phyloP scores from a whole-genome alignment of 92 coral and sea anemone genomes.

The Umimayanthus kanabou region DNA sequence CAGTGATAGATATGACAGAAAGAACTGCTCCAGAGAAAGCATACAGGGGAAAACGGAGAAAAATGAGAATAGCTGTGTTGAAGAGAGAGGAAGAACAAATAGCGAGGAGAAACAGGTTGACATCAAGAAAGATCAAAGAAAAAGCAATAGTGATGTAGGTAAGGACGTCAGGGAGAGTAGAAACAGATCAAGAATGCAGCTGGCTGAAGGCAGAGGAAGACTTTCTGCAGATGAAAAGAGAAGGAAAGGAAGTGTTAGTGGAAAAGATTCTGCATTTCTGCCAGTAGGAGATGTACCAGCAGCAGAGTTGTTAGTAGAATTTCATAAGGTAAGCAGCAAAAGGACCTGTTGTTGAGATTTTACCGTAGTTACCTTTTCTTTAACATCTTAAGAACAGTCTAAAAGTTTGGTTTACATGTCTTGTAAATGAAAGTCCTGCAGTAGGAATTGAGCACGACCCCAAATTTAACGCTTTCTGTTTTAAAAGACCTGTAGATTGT shows the following conservation, averaged over 20 bases:
- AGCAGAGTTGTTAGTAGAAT: slow-evolving; percentile 10
- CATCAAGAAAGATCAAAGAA: not conserved
- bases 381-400: not conserved
- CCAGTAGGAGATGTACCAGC: slow-evolving; percentile 15
- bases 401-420: not conserved
- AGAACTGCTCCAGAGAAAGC: not conserved
- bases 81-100: slow-evolving; percentile 10
- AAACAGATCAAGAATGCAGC: not conserved
- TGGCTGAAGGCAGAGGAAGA: not conserved
- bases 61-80: not conserved
- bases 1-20: slow-evolving; percentile 11
- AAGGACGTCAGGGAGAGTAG: not conserved
- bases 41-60: not conserved
- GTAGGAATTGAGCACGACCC: not conserved
- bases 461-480: not conserved
- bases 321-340: slow-evolving; percentile 24
- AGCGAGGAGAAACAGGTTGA: not conserved
- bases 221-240: not conserved
- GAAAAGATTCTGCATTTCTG: not conserved
- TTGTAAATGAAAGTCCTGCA: not conserved
- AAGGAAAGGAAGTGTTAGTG: not conserved
- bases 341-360: not conserved
- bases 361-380: not conserved
- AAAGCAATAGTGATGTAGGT: not conserved
- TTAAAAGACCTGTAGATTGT: not conserved